A percentile compares a stretch with the other conserved stretches of the same genome.
Conservation (phyloP, 2,113 vertebrate genomes). For the Oncorhynchus mykiss region DNA sequence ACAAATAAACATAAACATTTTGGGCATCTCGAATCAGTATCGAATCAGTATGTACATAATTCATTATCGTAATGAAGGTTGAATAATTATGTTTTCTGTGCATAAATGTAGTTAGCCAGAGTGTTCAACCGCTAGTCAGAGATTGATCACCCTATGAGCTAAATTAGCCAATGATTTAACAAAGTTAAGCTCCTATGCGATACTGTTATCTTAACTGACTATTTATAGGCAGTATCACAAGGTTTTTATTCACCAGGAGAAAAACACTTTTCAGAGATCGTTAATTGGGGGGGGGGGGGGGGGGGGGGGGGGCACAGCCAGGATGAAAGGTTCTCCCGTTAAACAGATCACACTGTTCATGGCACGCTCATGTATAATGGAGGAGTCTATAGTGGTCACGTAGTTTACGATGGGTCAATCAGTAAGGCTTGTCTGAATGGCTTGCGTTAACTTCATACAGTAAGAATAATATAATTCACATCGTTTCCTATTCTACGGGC, state of each 20-base stretch:
- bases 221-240: constrained; percentile 27
- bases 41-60: constrained; percentile 54
- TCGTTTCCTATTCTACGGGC: too few relatives aligned
- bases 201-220: too few relatives aligned
- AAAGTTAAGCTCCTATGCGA: too few relatives aligned
- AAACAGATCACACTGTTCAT: too few relatives aligned
- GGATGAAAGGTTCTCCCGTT: too few relatives aligned
- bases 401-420: too few relatives aligned
- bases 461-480: too few relatives aligned
- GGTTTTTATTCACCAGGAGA: constrained; percentile 52
- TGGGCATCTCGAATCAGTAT: constrained; percentile 5
- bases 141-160: constrained; percentile 51
- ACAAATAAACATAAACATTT: constrained; percentile 52
- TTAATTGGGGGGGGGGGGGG: constrained; percentile 42
- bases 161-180: constrained; percentile 54
- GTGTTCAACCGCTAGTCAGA: constrained; percentile 34
- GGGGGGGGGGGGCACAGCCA: too few relatives aligned
- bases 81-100: constrained; percentile 44
- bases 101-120: constrained; percentile 35
- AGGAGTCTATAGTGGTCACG: too few relatives aligned
- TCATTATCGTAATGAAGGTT: constrained; percentile 57
- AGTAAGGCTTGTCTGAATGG: too few relatives aligned
- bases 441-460: too few relatives aligned
- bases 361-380: too few relatives aligned
- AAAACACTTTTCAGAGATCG: constrained; percentile 39